A percentile compares a stretch with the other conserved stretches of the same genome.
Evolutionary conservation across 2,113 vertebrate species (phyloP).

Genomic region (Orcinus orca): DNA sequence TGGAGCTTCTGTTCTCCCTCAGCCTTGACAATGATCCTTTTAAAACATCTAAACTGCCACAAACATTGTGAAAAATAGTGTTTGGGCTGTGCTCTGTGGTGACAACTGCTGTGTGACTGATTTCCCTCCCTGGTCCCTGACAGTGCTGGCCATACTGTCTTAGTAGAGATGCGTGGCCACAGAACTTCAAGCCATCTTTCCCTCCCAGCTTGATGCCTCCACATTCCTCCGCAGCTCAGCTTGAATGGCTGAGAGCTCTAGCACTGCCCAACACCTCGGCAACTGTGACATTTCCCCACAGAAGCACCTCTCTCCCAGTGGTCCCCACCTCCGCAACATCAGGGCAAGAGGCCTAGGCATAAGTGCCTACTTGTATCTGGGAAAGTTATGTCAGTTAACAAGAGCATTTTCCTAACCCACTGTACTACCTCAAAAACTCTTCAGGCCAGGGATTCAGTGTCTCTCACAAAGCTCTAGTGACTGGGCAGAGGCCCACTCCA

Average conservation of each 20-base stretch:
- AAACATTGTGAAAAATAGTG: background rate
- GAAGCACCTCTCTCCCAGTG: background rate
- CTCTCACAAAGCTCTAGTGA: background rate
- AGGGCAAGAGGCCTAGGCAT: background rate
- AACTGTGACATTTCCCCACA: background rate
- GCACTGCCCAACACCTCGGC: background rate
- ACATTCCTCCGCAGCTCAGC: background rate
- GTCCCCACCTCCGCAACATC: background rate
- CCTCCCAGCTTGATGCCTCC: background rate
- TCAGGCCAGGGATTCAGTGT: background rate
- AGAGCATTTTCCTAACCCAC: background rate
- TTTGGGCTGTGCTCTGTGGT: background rate
- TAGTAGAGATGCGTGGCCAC: background rate
- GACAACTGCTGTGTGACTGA: background rate
- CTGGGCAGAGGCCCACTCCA: background rate
- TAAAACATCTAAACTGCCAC: background rate
- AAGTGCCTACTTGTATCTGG: background rate
- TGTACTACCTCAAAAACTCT: background rate
- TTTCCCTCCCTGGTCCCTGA: background rate
- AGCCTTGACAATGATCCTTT: background rate
- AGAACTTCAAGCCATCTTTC: background rate
- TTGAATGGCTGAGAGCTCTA: background rate
- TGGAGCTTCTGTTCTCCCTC: background rate
- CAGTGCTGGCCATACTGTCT: background rate
- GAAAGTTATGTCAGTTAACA: background rate